A percentile compares a stretch with the other conserved stretches of the same genome.
These are phyloP conservation scores for Lasioglossum oenotherae DNA, from an alignment of 2,888 invertebrate species.

Conservation along the genomic window DNA sequence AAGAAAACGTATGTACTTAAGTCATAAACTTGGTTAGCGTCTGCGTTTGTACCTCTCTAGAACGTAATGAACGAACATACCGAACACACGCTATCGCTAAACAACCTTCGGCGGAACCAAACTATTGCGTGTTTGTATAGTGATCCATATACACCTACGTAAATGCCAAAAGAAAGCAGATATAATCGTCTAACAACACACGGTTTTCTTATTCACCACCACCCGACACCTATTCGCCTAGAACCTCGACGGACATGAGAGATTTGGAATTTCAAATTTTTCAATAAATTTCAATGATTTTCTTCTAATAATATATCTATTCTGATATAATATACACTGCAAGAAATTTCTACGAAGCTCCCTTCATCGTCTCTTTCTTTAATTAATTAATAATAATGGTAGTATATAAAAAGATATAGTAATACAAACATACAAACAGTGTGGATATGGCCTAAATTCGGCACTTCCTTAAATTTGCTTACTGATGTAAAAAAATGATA, in stretches of 20 bases:
- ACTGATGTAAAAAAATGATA: too few relatives aligned
- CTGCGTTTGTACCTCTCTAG: constrained; percentile 79
- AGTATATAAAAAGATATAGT: too few relatives aligned
- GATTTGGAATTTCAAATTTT: neutral
- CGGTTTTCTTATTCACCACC: constrained; percentile 15
- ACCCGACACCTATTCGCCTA: neutral
- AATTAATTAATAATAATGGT: too few relatives aligned
- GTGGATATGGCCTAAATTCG: too few relatives aligned
- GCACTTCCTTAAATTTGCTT: too few relatives aligned
- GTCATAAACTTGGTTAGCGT: constrained; percentile 63
- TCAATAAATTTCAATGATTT: neutral
- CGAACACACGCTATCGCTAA: constrained; percentile 75
- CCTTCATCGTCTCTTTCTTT: neutral
- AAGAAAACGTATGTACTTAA: constrained; percentile 64
- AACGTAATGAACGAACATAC: constrained; percentile 66
- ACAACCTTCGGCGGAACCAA: constrained; percentile 78
- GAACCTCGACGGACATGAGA: neutral
- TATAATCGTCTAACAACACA: constrained; percentile 62
- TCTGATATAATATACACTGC: neutral
- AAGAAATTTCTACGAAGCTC: neutral
- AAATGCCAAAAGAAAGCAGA: constrained; percentile 79
- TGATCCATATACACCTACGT: constrained; percentile 76
- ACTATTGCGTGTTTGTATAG: constrained; percentile 82
- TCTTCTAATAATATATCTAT: neutral
- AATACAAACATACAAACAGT: too few relatives aligned